phyloP scores from a whole-genome alignment of 2,797 vertebrate species.

The Oreonectes daqikongensis region DNA sequence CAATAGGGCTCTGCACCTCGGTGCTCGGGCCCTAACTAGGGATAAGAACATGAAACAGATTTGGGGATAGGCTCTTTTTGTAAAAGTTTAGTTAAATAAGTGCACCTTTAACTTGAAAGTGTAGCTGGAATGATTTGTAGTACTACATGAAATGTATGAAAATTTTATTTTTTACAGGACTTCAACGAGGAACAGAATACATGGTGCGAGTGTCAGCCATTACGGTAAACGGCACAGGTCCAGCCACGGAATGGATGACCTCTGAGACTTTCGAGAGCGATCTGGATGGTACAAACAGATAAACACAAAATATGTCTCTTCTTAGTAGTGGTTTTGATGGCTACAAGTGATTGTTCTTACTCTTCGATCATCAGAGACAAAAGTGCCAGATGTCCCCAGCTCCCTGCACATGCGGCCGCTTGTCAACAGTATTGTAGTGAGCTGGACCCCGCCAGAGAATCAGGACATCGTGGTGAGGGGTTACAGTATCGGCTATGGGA shows the following conservation, averaged over 20 bases:
- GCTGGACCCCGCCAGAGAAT: slow-evolving; percentile 98
- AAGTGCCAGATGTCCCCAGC: slow-evolving; percentile 93
- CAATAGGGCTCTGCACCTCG: too few relatives aligned
- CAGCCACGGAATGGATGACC: slow-evolving; percentile 88
- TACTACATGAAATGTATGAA: neutral
- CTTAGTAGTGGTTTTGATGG: neutral
- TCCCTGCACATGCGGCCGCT: slow-evolving; percentile 94
- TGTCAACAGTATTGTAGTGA: slow-evolving; percentile 95
- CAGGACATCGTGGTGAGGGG: slow-evolving; percentile 98
- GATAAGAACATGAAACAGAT: neutral
- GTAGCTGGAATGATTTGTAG: slow-evolving; percentile 7
- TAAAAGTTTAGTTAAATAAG: neutral
- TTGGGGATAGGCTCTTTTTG: too few relatives aligned
- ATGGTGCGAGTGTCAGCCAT: slow-evolving; percentile 90
- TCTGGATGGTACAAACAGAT: slow-evolving; percentile 84
- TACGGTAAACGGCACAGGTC: slow-evolving; percentile 91
- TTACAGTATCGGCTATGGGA: slow-evolving; percentile 92
- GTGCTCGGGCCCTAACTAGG: too few relatives aligned
- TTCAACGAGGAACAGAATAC: slow-evolving; percentile 94
- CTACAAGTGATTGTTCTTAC: neutral
- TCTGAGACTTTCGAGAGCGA: slow-evolving; percentile 97
- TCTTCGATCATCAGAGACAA: slow-evolving; percentile 79
- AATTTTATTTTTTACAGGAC: slow-evolving; percentile 71
- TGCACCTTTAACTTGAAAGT: too few relatives aligned
- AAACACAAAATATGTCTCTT: neutral